These are phyloP conservation scores for Radopholus similis DNA, from an alignment of 1,140 invertebrate genomes.

Conservation along the genomic window DNA sequence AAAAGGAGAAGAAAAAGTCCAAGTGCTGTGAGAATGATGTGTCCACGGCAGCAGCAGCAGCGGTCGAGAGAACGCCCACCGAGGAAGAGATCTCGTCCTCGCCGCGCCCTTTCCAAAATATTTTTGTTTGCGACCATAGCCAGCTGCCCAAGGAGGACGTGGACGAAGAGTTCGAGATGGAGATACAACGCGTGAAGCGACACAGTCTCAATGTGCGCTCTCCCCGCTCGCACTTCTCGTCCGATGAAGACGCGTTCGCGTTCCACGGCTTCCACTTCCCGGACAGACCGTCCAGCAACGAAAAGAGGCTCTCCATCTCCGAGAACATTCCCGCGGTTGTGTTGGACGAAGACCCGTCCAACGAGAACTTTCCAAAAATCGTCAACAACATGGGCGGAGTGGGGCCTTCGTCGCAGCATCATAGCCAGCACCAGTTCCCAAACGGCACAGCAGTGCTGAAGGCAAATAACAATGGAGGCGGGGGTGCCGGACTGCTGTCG, in stretches of 20 bases:
- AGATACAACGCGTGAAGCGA: constrained; percentile 17
- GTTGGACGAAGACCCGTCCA: constrained; percentile 1
- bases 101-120: constrained; percentile 31
- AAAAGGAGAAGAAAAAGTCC: constrained; percentile 27
- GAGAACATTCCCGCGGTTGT: constrained; percentile 10
- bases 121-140: constrained; percentile 51
- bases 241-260: constrained; percentile 8
- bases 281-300: constrained; percentile 16
- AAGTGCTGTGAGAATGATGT: constrained; percentile 17
- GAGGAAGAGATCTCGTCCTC: background rate
- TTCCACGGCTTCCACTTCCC: constrained; percentile 8
- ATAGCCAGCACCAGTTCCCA: background rate
- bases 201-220: constrained; percentile 8
- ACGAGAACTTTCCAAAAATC: background rate
- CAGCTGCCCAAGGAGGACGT: constrained; percentile 46
- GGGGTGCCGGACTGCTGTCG: background rate
- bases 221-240: constrained; percentile 6
- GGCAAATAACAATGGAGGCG: background rate
- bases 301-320: constrained; percentile 8
- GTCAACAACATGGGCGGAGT: too few relatives aligned
- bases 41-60: background rate
- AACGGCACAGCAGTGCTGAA: background rate
- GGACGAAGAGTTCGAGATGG: constrained; percentile 18
- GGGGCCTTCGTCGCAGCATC: too few relatives aligned
- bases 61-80: background rate